phyloP scores from a whole-genome alignment of 1,140 invertebrate genomes.

The Hylyphantes graminicola region DNA sequence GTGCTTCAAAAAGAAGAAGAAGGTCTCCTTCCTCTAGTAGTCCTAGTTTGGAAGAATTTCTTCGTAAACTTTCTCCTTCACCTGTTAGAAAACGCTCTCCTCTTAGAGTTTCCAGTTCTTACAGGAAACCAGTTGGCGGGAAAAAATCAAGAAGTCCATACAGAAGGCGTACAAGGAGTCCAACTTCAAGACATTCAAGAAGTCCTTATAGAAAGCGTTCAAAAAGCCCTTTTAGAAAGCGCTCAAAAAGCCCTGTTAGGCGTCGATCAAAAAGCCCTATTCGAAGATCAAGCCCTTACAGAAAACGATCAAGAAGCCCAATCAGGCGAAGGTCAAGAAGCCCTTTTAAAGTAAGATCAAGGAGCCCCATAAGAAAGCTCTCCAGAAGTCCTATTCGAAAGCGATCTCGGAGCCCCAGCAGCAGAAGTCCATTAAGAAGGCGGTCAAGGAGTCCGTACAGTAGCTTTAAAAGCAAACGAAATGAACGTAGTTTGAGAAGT shows the following conservation, averaged over 20 bases:
- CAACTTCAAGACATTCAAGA: slow-evolving; percentile 11
- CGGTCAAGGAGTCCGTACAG: background rate
- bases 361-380: background rate
- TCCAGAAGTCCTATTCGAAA: slow-evolving; percentile 38
- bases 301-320: slow-evolving; percentile 28
- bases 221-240: slow-evolving; percentile 23
- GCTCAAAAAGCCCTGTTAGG: slow-evolving; percentile 17
- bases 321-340: background rate
- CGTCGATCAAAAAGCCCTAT: slow-evolving; percentile 15
- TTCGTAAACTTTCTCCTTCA: background rate
- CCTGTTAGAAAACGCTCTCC: background rate
- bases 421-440: slow-evolving; percentile 9
- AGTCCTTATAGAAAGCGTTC: slow-evolving; percentile 11
- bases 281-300: slow-evolving; percentile 7
- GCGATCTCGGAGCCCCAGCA: background rate
- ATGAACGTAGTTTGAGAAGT: slow-evolving; percentile 10
- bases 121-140: background rate
- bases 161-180: slow-evolving; percentile 15
- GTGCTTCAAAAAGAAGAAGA: slow-evolving; percentile 2
- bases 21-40: background rate
- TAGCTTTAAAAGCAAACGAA: background rate
- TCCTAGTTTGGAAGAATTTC: slow-evolving; percentile 12
- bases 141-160: slow-evolving; percentile 1
- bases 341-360: slow-evolving; percentile 16
- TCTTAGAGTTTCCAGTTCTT: too few species aligned